Evolutionary conservation across 1,140 invertebrate species (phyloP).

Genomic region (Daktulosphaira vitifoliae): DNA sequence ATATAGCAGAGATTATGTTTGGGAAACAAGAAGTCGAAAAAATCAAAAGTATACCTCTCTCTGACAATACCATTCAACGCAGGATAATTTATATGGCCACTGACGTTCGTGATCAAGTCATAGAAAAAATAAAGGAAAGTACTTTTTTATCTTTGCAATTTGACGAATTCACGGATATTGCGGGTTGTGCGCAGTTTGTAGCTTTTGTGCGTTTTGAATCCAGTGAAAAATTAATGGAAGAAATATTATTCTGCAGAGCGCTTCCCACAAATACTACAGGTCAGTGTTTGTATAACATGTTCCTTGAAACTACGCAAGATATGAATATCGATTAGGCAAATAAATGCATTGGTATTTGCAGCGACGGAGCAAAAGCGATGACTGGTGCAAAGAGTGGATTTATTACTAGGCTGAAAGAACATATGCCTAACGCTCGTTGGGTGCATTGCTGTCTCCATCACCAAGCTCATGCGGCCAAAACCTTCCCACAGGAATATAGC

Average conservation of each 20-base stretch:
- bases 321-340: not conserved
- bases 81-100: not conserved
- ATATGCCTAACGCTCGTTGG: not conserved
- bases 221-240: no score
- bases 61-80: not conserved
- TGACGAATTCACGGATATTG: not conserved
- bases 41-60: not conserved
- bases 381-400: no score
- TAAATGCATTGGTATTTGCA: not conserved
- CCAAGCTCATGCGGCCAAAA: conserved; percentile 41
- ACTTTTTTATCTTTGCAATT: not conserved
- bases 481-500: no score
- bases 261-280: no score
- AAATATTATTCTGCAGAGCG: no score
- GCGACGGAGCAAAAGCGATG: no score
- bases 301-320: no score
- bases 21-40: not conserved
- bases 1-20: not conserved
- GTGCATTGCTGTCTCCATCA: conserved; percentile 12
- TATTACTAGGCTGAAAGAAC: no score
- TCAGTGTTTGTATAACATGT: no score
- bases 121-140: not conserved
- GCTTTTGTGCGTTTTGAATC: no score
- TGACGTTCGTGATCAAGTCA: not conserved
- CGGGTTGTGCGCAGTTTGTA: not conserved